phyloP scores from a whole-genome alignment of 2,113 vertebrate species.

The Spheniscus mendiculus region DNA sequence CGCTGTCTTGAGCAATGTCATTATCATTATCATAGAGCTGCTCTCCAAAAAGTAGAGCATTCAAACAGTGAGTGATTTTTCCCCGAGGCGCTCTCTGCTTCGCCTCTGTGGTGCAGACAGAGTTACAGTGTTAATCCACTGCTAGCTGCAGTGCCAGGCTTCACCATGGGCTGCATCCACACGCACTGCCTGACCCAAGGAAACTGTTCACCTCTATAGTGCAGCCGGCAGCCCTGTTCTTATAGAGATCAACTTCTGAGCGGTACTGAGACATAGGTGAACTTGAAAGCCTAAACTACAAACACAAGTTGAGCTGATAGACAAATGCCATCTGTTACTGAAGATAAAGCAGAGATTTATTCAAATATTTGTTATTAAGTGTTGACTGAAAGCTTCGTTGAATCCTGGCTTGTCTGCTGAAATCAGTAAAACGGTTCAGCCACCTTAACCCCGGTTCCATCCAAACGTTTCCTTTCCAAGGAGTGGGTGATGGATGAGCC shows the following conservation, averaged over 20 bases:
- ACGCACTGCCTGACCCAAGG: neutral
- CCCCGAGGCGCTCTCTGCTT: neutral
- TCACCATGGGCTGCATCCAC: accelerated
- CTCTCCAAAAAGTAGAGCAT: conserved; percentile 53
- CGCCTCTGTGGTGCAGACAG: neutral
- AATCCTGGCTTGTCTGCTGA: neutral
- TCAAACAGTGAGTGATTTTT: conserved; percentile 25
- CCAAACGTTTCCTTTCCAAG: neutral
- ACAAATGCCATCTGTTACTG: neutral
- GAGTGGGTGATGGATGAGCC: neutral
- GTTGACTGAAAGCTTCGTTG: neutral
- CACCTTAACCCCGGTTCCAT: neutral
- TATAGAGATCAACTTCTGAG: neutral
- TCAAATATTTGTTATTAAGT: neutral
- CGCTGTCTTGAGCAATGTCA: conserved; percentile 44
- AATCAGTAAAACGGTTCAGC: neutral
- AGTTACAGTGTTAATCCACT: neutral
- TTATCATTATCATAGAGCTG: conserved; percentile 22
- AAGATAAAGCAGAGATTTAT: neutral
- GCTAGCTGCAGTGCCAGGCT: neutral
- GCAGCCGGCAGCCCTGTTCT: neutral
- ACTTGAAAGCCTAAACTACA: neutral
- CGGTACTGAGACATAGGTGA: neutral
- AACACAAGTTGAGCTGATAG: neutral
- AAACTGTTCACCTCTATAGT: accelerated